Evolutionary conservation across 2,797 vertebrate genomes (phyloP), one percentile per base, ranked within the genome.

Genomic region (Pseudomugil tenellus): DNA sequence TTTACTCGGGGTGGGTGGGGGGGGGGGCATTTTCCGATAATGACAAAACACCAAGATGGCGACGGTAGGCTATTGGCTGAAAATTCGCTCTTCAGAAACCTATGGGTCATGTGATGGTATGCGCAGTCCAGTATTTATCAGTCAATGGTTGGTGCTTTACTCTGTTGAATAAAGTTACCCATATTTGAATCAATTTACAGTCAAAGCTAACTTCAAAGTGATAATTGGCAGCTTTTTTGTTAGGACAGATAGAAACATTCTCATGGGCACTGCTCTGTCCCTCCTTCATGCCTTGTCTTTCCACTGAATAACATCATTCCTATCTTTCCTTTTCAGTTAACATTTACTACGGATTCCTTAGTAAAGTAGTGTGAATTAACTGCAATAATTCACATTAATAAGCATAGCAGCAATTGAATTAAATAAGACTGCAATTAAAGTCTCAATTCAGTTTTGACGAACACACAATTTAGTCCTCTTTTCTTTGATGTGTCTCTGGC

Each of bases 231-330:
- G 35, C 31, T 61, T 57, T 34, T 63, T 46, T 35, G 6, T 57
- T 48, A 57, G 57, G 10, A n/a, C n/a, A n/a, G n/a, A n/a, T n/a
- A n/a, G n/a, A n/a, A n/a, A n/a, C n/a, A n/a, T n/a, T n/a, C n/a
- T n/a, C n/a, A n/a, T n/a, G n/a, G n/a, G n/a, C n/a, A n/a, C n/a
- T n/a, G n/a, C n/a, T n/a, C n/a, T n/a, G n/a, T n/a, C n/a, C n/a
- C n/a, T n/a, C n/a, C n/a, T n/a, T n/a, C n/a, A n/a, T n/a, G 29
- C 55, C 41, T 49, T 35, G 32, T 57, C 35, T 57, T 17, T 13
- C 34, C 37, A 32, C n/a, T 70, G 23, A 79, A 60, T 71, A 37
- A 54, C 21, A 56, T 70, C 17, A 35, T 56, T 71, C 21, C 28
- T 32, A 66, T 58, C 51, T 55, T 35, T 43, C n/a, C 57, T 43